phyloP scores from a whole-genome alignment of 2,113 vertebrate species.

The Perognathus longimembris region DNA sequence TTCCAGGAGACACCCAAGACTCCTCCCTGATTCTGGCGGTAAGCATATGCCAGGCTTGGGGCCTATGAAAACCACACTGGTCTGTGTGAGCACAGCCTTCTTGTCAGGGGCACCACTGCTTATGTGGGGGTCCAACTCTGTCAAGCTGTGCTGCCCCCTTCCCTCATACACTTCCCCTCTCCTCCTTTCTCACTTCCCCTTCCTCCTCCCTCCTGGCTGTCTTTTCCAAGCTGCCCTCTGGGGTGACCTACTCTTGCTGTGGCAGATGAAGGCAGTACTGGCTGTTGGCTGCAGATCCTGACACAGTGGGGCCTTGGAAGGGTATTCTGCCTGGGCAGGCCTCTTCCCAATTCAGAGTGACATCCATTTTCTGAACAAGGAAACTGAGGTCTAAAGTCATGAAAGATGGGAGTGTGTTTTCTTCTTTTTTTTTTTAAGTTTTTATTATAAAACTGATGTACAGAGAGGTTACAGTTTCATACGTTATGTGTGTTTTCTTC shows the following conservation, averaged over 20 bases:
- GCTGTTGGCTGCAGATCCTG: neutral
- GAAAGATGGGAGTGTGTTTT: neutral
- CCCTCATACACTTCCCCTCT: too few species aligned
- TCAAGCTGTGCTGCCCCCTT: too few species aligned
- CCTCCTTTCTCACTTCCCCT: neutral
- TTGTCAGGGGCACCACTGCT: neutral
- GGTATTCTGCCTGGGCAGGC: neutral
- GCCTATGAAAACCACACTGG: neutral
- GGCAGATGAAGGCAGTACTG: rapidly evolving
- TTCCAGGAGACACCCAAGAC: neutral
- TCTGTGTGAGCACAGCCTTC: neutral
- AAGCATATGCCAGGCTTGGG: neutral
- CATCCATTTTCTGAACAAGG: neutral
- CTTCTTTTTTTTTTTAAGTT: too few species aligned
- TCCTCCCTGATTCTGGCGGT: neutral
- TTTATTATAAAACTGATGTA: too few species aligned
- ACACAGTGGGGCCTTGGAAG: rapidly evolving
- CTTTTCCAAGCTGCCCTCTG: neutral
- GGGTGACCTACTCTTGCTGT: neutral
- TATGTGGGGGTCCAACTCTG: neutral
- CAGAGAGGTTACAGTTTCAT: too few species aligned
- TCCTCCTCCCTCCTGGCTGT: neutral
- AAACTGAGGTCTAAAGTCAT: neutral
- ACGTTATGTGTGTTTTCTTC: neutral
- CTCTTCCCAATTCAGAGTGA: neutral